Percentiles rank a stretch among this genome's conserved stretches.
These are phyloP conservation scores for Callinectes sapidus DNA, from an alignment of 2,888 invertebrate genomes.

Conservation along the genomic window DNA sequence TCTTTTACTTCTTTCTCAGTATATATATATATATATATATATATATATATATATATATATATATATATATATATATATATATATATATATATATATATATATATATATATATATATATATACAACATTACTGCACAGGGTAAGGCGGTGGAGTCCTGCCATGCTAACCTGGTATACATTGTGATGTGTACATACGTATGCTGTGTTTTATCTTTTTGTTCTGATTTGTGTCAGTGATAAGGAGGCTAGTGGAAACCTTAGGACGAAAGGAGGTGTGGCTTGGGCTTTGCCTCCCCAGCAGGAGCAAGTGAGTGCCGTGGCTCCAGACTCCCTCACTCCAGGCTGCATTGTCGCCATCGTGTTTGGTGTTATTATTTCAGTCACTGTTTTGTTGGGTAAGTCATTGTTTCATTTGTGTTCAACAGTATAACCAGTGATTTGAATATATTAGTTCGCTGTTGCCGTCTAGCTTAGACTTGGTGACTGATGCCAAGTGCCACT, in stretches of 20 bases:
- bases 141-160: too few species aligned
- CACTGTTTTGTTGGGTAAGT: conserved; percentile 57
- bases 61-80: too few species aligned
- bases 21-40: not conserved
- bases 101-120: too few species aligned
- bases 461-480: not conserved
- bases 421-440: not conserved
- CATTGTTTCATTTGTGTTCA: not conserved
- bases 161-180: too few species aligned
- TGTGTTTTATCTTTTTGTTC: not conserved
- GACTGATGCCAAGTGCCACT: not conserved
- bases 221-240: not conserved
- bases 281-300: conserved; percentile 60
- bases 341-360: conserved; percentile 63
- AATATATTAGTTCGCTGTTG: not conserved
- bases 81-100: too few species aligned
- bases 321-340: conserved; percentile 53
- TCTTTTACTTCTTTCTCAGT: not conserved
- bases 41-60: too few species aligned
- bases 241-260: conserved; percentile 36
- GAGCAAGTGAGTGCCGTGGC: conserved; percentile 60
- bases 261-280: conserved; percentile 30
- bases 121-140: too few species aligned
- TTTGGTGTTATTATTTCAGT: conserved; percentile 66
- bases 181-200: too few species aligned